Conservation (phyloP, 2,113 vertebrate genomes). For the Theristicus caerulescens region DNA sequence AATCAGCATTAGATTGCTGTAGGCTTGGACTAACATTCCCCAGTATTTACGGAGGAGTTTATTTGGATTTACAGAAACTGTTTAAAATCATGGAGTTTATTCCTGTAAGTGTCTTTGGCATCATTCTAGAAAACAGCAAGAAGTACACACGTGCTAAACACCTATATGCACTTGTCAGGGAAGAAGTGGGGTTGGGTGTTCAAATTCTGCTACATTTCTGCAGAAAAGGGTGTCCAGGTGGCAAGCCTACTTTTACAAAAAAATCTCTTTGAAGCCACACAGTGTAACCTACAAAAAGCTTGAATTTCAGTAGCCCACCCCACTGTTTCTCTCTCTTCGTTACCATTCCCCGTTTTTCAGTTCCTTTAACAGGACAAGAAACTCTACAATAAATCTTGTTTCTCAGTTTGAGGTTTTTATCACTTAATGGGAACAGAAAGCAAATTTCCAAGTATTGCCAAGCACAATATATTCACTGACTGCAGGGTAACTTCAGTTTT, state of each 20-base stretch:
- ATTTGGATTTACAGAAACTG: neutral
- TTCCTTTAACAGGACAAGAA: neutral
- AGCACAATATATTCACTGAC: neutral
- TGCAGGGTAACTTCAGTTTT: neutral
- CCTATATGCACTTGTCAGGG: neutral
- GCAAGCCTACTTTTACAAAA: neutral
- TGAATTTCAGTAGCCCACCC: neutral
- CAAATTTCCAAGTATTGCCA: neutral
- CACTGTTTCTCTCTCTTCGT: neutral
- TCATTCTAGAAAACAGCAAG: neutral
- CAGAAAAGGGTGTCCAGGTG: neutral
- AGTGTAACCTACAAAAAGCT: neutral
- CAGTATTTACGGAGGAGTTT: neutral
- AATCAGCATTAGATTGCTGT: neutral
- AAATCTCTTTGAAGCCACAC: neutral
- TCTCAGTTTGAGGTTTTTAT: neutral
- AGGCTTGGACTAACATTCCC: neutral
- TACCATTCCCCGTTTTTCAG: neutral
- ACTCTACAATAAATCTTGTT: neutral
- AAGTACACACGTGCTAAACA: neutral
- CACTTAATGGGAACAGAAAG: neutral
- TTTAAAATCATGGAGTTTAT: neutral
- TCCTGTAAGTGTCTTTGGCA: neutral
- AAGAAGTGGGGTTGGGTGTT: neutral
- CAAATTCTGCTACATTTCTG: neutral